phyloP scores from a whole-genome alignment of 1,140 invertebrate genomes.

The Armadillidium nasatum region DNA sequence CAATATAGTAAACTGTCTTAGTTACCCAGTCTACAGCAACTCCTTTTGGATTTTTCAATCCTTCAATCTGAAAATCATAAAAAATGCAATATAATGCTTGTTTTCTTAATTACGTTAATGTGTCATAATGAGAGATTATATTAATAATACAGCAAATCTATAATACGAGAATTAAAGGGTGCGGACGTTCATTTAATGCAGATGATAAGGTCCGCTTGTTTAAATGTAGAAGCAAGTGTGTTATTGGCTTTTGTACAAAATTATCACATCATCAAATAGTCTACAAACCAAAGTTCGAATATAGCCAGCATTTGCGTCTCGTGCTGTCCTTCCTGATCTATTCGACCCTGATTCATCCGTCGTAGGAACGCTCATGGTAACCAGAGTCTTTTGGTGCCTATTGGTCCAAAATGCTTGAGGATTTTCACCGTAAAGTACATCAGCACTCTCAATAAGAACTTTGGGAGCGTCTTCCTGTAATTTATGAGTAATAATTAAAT shows the following conservation, averaged over 20 bases:
- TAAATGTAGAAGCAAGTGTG: too few species aligned
- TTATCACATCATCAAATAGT: too few species aligned
- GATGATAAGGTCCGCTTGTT: too few species aligned
- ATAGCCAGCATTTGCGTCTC: constrained; percentile 14
- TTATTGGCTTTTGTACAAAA: too few species aligned
- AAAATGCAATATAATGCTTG: too few species aligned
- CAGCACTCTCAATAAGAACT: constrained; percentile 28
- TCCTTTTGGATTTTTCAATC: constrained; percentile 61
- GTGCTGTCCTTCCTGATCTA: constrained; percentile 2
- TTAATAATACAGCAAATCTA: too few species aligned
- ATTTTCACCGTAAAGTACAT: constrained; percentile 31
- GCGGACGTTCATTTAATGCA: too few species aligned
- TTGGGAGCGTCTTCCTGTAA: neutral
- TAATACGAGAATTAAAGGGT: too few species aligned
- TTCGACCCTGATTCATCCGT: constrained; percentile 23
- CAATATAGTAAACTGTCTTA: constrained; percentile 67
- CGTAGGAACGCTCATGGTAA: constrained; percentile 30
- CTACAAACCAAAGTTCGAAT: neutral
- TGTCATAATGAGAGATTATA: too few species aligned
- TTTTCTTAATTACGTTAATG: too few species aligned
- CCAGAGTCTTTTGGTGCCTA: constrained; percentile 26
- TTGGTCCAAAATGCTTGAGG: constrained; percentile 34
- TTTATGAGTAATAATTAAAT: too few species aligned
- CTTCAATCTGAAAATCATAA: constrained; percentile 46
- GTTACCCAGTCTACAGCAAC: constrained; percentile 73